Percentiles rank a stretch among this genome's conserved stretches.
phyloP scores from a whole-genome alignment of 2,888 invertebrate species.

The Drosophila incognita region DNA sequence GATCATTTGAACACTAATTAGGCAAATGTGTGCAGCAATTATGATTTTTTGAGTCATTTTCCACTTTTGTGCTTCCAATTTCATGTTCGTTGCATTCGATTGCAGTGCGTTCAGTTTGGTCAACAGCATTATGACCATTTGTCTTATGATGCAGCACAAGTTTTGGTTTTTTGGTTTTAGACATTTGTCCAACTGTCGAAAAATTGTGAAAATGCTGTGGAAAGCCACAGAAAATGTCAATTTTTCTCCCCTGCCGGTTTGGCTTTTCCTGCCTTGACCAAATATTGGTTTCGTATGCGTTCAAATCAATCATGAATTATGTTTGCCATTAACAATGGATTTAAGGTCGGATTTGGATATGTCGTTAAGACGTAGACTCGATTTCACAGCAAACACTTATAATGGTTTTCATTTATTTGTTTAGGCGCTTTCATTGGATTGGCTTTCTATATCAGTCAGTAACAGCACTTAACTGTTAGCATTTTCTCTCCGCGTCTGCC shows the following conservation, averaged over 20 bases:
- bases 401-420: constrained; percentile 2
- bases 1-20: constrained; percentile 36
- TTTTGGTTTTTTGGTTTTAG: neutral
- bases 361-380: constrained; percentile 17
- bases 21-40: constrained; percentile 26
- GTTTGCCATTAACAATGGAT: constrained; percentile 69
- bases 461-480: constrained; percentile 18
- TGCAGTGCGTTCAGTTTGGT: constrained; percentile 23
- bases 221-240: constrained; percentile 32
- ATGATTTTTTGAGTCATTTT: constrained; percentile 10
- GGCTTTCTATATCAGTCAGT: constrained; percentile 54
- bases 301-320: constrained; percentile 76
- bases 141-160: constrained; percentile 33
- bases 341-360: constrained; percentile 68
- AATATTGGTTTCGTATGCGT: constrained; percentile 33
- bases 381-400: neutral
- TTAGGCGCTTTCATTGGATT: constrained; percentile 12
- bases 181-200: constrained; percentile 38
- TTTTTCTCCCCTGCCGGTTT: neutral
- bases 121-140: constrained; percentile 38
- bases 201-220: constrained; percentile 44
- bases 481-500: constrained; percentile 13
- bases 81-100: constrained; percentile 30
- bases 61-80: neutral
- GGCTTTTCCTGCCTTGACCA: constrained; percentile 47